Evolutionary conservation across 2,888 invertebrate genomes (phyloP).

Genomic region (Gryllus longicercus): DNA sequence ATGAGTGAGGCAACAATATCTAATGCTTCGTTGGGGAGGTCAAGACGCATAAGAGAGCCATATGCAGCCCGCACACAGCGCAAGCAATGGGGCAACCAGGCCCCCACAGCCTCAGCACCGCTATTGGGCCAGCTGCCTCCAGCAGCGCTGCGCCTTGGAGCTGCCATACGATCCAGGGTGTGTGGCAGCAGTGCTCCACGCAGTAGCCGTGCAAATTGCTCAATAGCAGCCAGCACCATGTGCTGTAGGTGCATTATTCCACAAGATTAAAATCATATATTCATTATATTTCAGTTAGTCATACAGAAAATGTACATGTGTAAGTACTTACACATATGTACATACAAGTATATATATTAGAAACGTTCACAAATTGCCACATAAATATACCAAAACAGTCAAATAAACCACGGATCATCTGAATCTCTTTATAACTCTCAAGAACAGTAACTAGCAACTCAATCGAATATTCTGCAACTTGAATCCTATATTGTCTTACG

Average conservation of each 20-base stretch:
- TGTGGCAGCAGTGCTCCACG: conserved; percentile 68
- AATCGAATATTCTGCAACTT: too few relatives aligned
- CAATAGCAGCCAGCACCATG: conserved; percentile 75
- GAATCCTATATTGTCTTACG: too few relatives aligned
- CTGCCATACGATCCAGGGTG: conserved; percentile 51
- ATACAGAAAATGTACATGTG: neutral
- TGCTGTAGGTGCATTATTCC: conserved; percentile 50
- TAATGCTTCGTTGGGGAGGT: conserved; percentile 82
- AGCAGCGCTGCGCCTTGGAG: conserved; percentile 44
- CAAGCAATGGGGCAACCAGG: conserved; percentile 78
- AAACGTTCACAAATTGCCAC: neutral
- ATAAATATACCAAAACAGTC: too few relatives aligned
- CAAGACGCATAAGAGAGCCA: conserved; percentile 74
- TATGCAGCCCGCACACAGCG: conserved; percentile 77
- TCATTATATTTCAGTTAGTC: too few relatives aligned
- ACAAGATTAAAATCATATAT: too few relatives aligned
- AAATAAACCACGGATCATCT: too few relatives aligned
- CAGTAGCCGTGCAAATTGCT: conserved; percentile 69
- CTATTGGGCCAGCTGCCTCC: conserved; percentile 53
- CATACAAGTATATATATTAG: neutral
- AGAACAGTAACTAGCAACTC: too few relatives aligned
- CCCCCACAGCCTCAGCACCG: conserved; percentile 47
- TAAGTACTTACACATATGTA: neutral
- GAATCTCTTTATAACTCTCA: too few relatives aligned
- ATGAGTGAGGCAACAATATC: conserved; percentile 80